phyloP scores from a whole-genome alignment of 2,888 invertebrate genomes.

The Cenopis cana region DNA sequence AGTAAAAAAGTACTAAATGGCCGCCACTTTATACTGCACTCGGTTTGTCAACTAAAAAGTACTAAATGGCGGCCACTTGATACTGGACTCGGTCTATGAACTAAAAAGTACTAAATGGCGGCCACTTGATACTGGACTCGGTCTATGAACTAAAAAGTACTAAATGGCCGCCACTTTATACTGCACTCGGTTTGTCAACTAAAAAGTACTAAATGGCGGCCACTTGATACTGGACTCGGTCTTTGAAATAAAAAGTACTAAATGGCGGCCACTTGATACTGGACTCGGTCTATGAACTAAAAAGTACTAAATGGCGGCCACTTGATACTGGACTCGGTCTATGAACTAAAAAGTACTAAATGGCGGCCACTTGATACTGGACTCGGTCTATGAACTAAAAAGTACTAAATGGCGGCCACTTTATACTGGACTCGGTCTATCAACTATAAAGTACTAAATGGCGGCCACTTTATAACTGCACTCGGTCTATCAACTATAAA shows the following conservation, averaged over 20 bases:
- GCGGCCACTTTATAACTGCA: not conserved
- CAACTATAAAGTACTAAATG: not conserved
- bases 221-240: too few relatives aligned
- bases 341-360: not conserved
- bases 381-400: not conserved
- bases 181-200: too few relatives aligned
- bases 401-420: constrained; percentile 1
- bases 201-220: constrained; percentile 1
- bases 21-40: not conserved
- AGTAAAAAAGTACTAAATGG: not conserved
- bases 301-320: not conserved
- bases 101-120: constrained; percentile 1
- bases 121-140: not conserved
- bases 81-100: not conserved
- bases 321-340: not conserved
- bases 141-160: not conserved
- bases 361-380: constrained; percentile 1
- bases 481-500: not conserved
- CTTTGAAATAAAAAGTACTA: not conserved
- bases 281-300: not conserved
- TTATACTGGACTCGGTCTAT: not conserved
- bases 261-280: constrained; percentile 3
- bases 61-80: not conserved
- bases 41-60: not conserved
- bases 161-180: constrained; percentile 1